Base-by-base conservation (phyloP, 2,113 vertebrate genomes). In the Limanda limanda region DNA sequence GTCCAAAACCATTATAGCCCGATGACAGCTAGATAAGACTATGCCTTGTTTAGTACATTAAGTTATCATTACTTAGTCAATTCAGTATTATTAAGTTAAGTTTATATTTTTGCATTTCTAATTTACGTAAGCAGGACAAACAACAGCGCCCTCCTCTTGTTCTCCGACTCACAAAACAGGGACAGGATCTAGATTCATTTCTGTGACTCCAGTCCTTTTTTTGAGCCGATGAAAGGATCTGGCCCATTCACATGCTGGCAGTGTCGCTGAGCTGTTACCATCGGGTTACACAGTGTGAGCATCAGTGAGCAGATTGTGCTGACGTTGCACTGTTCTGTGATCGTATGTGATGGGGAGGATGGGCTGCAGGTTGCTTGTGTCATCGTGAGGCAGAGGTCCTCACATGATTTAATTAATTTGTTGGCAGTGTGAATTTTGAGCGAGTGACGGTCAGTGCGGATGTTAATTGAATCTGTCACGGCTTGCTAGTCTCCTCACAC, bases 281-380 rank as follows among this genome's bases (percentile, higher is more conserved):
- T 81, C 67, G 1, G 80, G 88, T 79, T 83, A 67, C 86, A 79
- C 86, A 86, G 86, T 77, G 78, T 82, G 89, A 89, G 80, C 84
- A 87, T 86, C 67, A 47, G 79, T 67, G 35, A 83, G 82, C 87
- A 86, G 83, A 86, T 85, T 88, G 82, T 86, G 91, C 88, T 89
- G 86, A 91, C 75, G 84, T 78, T 11, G 18, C 68, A 1, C 82
- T 77, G 70, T 78, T 25, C 71, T 86, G 57, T 85, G 79, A 79
- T 42, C 42, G 48, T 57, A 78, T 59, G 70, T 59, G 82, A 47
- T 55, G 13, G n/a, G 57, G 70, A 72, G 74, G 74, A 79, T 35
- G 61, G 78, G 81, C 78, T 77, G 81, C 72, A 63, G 85, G 74
- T 68, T 71, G 69, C 65, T 52, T 37, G 78, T 79, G 88, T 81